Percentiles rank a stretch among this genome's conserved stretches.
These are phyloP conservation scores for Phyllostomus discolor DNA, from an alignment of 2,113 vertebrate genomes.

Conservation along the genomic window DNA sequence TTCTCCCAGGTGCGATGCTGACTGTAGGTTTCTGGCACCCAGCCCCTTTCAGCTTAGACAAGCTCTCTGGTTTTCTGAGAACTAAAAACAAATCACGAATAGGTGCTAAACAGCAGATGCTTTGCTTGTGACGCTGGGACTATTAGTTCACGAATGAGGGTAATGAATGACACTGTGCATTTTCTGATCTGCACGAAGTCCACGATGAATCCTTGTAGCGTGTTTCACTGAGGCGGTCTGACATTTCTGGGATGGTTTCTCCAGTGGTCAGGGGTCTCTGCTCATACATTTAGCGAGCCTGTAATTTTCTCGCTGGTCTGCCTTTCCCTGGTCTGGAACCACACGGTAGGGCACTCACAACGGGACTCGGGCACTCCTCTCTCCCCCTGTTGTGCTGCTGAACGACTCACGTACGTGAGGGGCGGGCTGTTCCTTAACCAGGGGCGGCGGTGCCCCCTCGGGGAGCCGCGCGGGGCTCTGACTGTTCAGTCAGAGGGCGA, in stretches of 20 bases:
- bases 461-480: not conserved
- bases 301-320: not conserved
- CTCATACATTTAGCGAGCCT: not conserved
- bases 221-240: not conserved
- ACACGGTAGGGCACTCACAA: not conserved
- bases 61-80: not conserved
- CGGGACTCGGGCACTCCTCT: not conserved
- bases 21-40: not conserved
- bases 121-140: not conserved
- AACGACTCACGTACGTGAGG: not conserved
- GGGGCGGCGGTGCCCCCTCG: not conserved
- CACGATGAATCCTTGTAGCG: not conserved
- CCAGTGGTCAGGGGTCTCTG: fast-evolving
- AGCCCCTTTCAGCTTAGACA: not conserved
- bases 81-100: not conserved
- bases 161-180: not conserved
- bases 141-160: not conserved
- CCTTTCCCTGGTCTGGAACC: not conserved
- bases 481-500: not conserved
- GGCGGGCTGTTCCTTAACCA: not conserved
- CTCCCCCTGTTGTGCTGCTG: not conserved
- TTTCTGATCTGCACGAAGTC: not conserved
- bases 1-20: not conserved
- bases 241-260: not conserved
- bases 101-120: not conserved